phyloP scores from a whole-genome alignment of 2,113 vertebrate genomes.

The Ophiodon elongatus region DNA sequence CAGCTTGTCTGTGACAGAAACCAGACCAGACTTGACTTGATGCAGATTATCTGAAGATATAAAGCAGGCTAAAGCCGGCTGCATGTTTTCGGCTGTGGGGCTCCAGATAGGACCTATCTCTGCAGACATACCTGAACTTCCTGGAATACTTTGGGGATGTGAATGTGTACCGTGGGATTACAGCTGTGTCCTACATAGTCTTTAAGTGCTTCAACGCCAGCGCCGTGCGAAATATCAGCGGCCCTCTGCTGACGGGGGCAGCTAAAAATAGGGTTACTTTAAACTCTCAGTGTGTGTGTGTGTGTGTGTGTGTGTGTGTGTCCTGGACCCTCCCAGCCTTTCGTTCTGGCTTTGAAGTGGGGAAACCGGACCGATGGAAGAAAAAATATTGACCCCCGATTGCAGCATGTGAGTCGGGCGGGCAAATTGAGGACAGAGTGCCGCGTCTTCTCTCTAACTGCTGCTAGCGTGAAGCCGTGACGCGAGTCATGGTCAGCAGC shows the following conservation, averaged over 20 bases:
- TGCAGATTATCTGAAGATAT: conserved; percentile 24
- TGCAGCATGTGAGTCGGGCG: neutral
- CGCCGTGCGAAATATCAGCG: conserved; percentile 62
- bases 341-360: conserved; percentile 70
- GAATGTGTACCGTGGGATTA: conserved; percentile 41
- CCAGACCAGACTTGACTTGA: conserved; percentile 38
- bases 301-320: conserved; percentile 18
- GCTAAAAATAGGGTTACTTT: too few species aligned
- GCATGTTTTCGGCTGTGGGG: conserved; percentile 30
- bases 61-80: conserved; percentile 22
- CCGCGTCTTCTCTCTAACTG: neutral
- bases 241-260: conserved; percentile 39
- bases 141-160: conserved; percentile 40
- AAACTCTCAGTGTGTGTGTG: conserved; percentile 51
- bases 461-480: neutral
- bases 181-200: conserved; percentile 65
- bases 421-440: conserved; percentile 6
- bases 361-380: conserved; percentile 52
- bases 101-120: neutral
- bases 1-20: conserved; percentile 2
- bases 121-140: conserved; percentile 24
- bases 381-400: conserved; percentile 43
- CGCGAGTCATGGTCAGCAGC: neutral
- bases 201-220: conserved; percentile 48
- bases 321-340: conserved; percentile 68